Conservation (phyloP, 2,113 vertebrate genomes). For the Dicaeum eximium region DNA sequence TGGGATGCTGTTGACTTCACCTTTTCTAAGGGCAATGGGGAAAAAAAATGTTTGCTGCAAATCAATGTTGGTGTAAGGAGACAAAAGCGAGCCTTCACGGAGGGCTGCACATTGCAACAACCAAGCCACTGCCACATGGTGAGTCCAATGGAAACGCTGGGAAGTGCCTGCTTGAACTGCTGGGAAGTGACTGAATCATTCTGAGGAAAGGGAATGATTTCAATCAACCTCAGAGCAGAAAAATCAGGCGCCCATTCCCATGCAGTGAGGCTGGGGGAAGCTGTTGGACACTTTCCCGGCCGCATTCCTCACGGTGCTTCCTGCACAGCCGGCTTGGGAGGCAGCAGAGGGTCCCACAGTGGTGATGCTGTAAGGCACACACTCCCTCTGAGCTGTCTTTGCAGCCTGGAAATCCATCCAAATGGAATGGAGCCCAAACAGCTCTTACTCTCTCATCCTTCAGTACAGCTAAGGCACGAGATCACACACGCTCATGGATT, state of each 20-base stretch:
- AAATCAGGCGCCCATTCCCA: background rate
- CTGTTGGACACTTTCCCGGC: rapidly evolving
- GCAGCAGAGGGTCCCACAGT: background rate
- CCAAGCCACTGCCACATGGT: background rate
- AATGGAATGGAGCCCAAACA: background rate
- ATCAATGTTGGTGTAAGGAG: background rate
- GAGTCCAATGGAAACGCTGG: background rate
- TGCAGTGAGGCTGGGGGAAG: background rate
- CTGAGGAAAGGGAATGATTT: background rate
- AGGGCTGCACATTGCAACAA: background rate
- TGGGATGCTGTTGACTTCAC: background rate
- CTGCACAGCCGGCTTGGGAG: background rate
- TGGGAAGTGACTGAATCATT: background rate
- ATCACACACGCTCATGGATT: background rate
- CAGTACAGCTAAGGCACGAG: rapidly evolving
- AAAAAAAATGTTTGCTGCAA: conserved; percentile 36
- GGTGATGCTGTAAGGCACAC: background rate
- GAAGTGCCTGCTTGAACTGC: background rate
- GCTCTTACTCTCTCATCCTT: background rate
- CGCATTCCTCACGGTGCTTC: background rate
- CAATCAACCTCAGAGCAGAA: background rate
- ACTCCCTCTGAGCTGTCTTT: background rate
- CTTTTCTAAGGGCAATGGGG: background rate
- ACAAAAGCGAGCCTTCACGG: background rate
- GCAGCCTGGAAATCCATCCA: background rate